These are phyloP conservation scores for Ceratina australensis DNA, from an alignment of 1,140 invertebrate genomes.

Conservation along the genomic window DNA sequence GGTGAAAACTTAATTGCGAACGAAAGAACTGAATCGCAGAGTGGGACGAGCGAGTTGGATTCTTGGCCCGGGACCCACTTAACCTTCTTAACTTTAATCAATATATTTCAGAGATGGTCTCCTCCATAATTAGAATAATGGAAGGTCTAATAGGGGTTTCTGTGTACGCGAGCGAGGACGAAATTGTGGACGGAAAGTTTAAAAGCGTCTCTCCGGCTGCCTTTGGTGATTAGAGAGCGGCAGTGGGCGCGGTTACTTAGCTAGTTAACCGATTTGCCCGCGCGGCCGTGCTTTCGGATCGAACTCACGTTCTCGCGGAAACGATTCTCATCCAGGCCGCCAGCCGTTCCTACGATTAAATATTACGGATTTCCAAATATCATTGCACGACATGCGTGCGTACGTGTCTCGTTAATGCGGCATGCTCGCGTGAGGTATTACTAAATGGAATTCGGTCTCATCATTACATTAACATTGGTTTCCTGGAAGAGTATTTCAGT, in stretches of 20 bases:
- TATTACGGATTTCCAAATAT: constrained; percentile 19
- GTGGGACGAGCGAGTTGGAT: background rate
- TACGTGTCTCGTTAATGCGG: background rate
- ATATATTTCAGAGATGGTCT: constrained; percentile 19
- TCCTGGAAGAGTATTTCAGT: background rate
- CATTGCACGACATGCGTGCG: background rate
- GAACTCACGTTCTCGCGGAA: constrained; percentile 26
- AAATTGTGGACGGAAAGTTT: constrained; percentile 42
- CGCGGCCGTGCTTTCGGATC: constrained; percentile 11
- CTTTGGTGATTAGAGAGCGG: constrained; percentile 40
- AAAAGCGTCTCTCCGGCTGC: constrained; percentile 28
- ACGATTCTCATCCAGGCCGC: constrained; percentile 2
- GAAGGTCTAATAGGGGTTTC: constrained; percentile 18
- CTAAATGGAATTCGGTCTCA: background rate
- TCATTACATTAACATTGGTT: too few relatives aligned
- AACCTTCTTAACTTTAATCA: constrained; percentile 20
- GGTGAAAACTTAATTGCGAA: too few relatives aligned
- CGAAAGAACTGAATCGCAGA: background rate
- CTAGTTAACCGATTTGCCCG: constrained; percentile 35
- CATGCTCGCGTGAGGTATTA: background rate
- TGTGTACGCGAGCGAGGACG: constrained; percentile 3
- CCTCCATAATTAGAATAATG: constrained; percentile 38
- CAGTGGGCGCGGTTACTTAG: constrained; percentile 45
- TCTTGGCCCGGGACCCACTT: background rate
- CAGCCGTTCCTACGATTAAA: background rate